Base-by-base conservation (phyloP, 2,797 vertebrate species). In the Galagoides demidoff region DNA sequence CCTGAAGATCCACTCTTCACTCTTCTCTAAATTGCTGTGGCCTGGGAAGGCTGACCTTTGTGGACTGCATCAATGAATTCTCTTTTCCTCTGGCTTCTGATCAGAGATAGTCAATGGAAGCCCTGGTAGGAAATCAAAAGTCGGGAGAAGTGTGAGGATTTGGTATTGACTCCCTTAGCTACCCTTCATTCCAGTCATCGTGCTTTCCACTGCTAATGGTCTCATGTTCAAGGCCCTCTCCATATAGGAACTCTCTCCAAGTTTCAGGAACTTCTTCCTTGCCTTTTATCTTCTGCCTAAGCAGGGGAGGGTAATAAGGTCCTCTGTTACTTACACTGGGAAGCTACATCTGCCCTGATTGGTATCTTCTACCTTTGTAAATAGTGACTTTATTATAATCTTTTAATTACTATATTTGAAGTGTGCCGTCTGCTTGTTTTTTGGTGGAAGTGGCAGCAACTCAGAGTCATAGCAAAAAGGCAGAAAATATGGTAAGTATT, bases 381-480 rank as follows among this genome's bases (percentile, higher is more conserved):
- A 74, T 52, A 78, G 25, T 84, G 59, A 66, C 63, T 74, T 77
- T 45, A 85, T 79, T 71, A 57, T 20, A 83, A 2, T 63, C 20
- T 7, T 12, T 94, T 74, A 57, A 8, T 91, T 63, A 49, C 49
- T 68, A 8, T 87, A 25, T 29, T 73, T 78, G 76, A 68, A 68
- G 14, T 34, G 49, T 83, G 59, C 2, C 49, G 52, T 71, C 25
- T 43, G 20, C 34, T 52, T 37, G 14, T n/a, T 78, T 85, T 92
- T 29, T 85, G 37, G 71, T 70, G 20, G 23, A 57, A 74, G 59
- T 19, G 17, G 73, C 25, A 82, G 37, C 49, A 74, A 19, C n/a
- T 76, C 19, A 92, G 19, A 17, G 59, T 95, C 85, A 85, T 68
- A n/a, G 49, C n/a, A 93, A 79, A 73, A 93, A 31, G 52, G 7